A percentile compares a stretch with the other conserved stretches of the same genome.
phyloP scores from a whole-genome alignment of 2,888 invertebrate species.

The Napeogenes sylphis region DNA sequence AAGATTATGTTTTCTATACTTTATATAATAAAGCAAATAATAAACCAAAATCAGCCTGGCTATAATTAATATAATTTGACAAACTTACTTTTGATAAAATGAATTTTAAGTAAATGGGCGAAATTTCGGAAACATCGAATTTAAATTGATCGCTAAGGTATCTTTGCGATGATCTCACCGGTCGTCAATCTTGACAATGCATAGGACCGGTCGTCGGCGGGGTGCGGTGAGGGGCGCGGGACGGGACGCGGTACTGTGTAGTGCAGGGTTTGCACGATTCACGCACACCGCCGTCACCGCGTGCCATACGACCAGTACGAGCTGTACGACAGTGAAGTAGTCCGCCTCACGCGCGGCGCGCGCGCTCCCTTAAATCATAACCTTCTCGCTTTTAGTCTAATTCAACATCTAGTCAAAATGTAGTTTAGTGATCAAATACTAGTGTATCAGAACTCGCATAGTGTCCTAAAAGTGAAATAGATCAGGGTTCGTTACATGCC shows the following conservation, averaged over 20 bases:
- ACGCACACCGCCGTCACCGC: constrained; percentile 42
- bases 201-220: constrained; percentile 62
- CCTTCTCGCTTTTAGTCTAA: constrained; percentile 52
- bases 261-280: constrained; percentile 71
- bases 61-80: too few species aligned
- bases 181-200: constrained; percentile 75
- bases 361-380: constrained; percentile 55
- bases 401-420: constrained; percentile 57
- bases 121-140: constrained; percentile 42
- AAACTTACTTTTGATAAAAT: background rate
- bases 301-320: constrained; percentile 47
- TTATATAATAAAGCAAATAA: background rate
- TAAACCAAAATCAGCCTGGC: too few species aligned
- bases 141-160: constrained; percentile 53
- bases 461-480: constrained; percentile 34
- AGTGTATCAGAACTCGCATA: constrained; percentile 45
- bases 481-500: constrained; percentile 49
- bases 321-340: constrained; percentile 63
- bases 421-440: constrained; percentile 44
- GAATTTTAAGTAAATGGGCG: background rate
- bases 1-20: constrained; percentile 1
- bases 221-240: constrained; percentile 39
- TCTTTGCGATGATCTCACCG: constrained; percentile 72
- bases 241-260: constrained; percentile 47
- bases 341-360: constrained; percentile 69